phyloP scores from a whole-genome alignment of 1,140 invertebrate species.

The Ceratosolen fusciceps region DNA sequence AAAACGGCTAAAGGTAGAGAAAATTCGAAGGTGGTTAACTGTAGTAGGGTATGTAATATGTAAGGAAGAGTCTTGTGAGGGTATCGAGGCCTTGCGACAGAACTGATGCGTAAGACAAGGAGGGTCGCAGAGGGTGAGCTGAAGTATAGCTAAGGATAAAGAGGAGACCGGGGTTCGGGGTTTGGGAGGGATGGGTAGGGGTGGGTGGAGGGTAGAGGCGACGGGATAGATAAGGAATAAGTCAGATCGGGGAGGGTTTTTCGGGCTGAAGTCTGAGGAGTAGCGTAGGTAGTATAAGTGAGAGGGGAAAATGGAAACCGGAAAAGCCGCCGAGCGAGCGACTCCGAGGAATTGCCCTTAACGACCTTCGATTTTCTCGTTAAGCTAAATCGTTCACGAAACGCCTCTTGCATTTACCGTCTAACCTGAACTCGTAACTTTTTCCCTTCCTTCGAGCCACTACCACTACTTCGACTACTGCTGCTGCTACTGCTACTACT shows the following conservation, averaged over 20 bases:
- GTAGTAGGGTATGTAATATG: background rate
- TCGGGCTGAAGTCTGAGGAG: no score
- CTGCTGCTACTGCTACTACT: no score
- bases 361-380: constrained; percentile 67
- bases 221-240: background rate
- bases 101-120: background rate
- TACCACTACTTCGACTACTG: no score
- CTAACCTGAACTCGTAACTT: constrained; percentile 48
- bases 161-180: constrained; percentile 48
- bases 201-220: background rate
- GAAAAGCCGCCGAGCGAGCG: constrained; percentile 53
- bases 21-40: constrained; percentile 32
- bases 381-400: constrained; percentile 61
- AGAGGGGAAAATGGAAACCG: constrained; percentile 51
- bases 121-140: background rate
- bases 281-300: constrained; percentile 20
- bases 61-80: background rate
- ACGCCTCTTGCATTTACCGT: constrained; percentile 57
- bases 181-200: background rate
- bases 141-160: constrained; percentile 32
- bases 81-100: constrained; percentile 34
- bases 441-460: constrained; percentile 46
- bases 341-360: constrained; percentile 63
- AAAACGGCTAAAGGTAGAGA: constrained; percentile 21
- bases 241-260: background rate